Evolutionary conservation across 2,888 invertebrate genomes (phyloP).

Genomic region (Erebia ligea): DNA sequence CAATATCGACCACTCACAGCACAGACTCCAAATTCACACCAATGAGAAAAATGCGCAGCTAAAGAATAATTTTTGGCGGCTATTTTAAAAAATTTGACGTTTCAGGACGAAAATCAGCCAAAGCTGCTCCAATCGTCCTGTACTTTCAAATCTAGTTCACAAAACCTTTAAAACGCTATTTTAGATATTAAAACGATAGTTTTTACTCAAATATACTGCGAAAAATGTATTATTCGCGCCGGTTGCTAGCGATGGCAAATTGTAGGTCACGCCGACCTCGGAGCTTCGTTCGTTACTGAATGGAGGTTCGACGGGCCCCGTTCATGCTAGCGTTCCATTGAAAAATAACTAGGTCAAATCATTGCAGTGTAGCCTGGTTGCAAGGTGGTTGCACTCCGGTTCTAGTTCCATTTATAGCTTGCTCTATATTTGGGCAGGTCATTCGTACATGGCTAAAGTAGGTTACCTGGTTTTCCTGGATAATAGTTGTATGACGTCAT

Average conservation of each 20-base stretch:
- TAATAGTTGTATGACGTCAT: conserved; percentile 72
- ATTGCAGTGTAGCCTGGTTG: conserved; percentile 79
- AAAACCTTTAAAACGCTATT: background rate
- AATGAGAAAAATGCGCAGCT: conserved; percentile 52
- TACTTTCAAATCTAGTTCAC: background rate
- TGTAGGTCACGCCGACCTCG: conserved; percentile 74
- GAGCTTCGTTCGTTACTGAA: conserved; percentile 76
- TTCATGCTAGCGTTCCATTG: conserved; percentile 78
- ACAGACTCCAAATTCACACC: conserved; percentile 48
- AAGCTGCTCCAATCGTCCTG: conserved; percentile 1
- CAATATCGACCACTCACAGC: conserved; percentile 60
- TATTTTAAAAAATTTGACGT: conserved; percentile 55
- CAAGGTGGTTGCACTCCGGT: conserved; percentile 66
- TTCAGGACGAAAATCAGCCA: conserved; percentile 43
- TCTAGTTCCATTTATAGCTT: conserved; percentile 72
- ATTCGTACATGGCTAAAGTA: conserved; percentile 75
- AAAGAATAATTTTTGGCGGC: conserved; percentile 53
- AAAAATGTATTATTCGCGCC: conserved; percentile 24
- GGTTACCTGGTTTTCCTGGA: conserved; percentile 81
- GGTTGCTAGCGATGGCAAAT: conserved; percentile 36
- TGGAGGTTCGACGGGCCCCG: conserved; percentile 75
- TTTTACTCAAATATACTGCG: conserved; percentile 8
- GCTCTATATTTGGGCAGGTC: conserved; percentile 81
- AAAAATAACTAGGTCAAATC: conserved; percentile 82
- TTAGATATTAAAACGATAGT: background rate